phyloP scores from a whole-genome alignment of 2,888 invertebrate species.

The Andrena minutula region DNA sequence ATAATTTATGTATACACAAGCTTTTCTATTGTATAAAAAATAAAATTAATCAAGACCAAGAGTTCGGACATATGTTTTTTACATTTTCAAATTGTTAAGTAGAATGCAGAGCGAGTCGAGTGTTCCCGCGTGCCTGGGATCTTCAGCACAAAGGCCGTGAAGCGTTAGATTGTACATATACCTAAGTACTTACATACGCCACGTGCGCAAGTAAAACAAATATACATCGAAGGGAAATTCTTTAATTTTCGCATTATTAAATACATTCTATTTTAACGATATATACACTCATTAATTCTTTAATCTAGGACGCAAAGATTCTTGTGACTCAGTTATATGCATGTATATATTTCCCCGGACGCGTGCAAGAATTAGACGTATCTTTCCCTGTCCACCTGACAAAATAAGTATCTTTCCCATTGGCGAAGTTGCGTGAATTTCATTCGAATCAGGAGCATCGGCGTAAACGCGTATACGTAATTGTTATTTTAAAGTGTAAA shows the following conservation, averaged over 20 bases:
- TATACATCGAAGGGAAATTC: conserved; percentile 53
- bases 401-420: conserved; percentile 28
- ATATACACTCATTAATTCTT: conserved; percentile 80
- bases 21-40: conserved; percentile 50
- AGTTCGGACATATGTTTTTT: conserved; percentile 16
- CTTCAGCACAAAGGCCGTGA: not conserved
- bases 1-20: conserved; percentile 57
- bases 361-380: conserved; percentile 53
- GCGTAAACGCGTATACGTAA: conserved; percentile 51
- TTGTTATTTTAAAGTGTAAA: conserved; percentile 57
- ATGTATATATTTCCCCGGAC: conserved; percentile 39
- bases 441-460: conserved; percentile 35
- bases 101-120: not conserved
- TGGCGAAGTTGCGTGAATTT: conserved; percentile 46
- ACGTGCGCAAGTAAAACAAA: conserved; percentile 41
- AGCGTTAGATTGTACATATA: conserved; percentile 5
- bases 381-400: conserved; percentile 25
- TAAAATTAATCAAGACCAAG: conserved; percentile 41
- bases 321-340: conserved; percentile 60
- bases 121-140: not conserved
- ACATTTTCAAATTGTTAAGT: conserved; percentile 8
- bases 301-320: conserved; percentile 76
- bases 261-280: conserved; percentile 82
- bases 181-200: too few relatives aligned
- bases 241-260: conserved; percentile 72